Conservation (phyloP, 2,888 invertebrate species). For the Tenthredo distinguenda region DNA sequence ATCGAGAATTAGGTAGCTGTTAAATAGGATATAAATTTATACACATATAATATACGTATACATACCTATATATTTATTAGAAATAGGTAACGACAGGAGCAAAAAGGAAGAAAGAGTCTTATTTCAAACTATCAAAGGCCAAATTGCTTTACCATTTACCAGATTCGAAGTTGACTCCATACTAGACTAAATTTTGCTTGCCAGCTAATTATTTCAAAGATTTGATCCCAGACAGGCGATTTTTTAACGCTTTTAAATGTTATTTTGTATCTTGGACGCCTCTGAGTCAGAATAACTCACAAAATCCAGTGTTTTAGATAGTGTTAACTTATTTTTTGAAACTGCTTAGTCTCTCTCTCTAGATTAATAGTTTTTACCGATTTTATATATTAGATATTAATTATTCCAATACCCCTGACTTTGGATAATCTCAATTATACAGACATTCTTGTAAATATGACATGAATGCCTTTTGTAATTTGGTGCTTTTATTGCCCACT, state of each 20-base stretch:
- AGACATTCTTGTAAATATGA: neutral
- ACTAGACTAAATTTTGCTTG: neutral
- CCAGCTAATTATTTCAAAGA: neutral
- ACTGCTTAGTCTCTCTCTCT: neutral
- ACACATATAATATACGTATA: neutral
- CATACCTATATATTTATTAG: neutral
- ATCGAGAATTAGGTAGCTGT: conserved; percentile 28
- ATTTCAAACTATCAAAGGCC: neutral
- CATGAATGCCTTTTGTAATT: conserved; percentile 8
- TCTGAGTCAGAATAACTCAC: neutral
- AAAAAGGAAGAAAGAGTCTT: neutral
- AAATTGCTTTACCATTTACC: neutral
- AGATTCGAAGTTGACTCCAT: neutral
- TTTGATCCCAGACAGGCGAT: neutral
- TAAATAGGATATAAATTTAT: neutral
- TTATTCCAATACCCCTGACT: neutral
- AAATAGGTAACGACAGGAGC: neutral
- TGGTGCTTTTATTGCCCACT: conserved; percentile 30
- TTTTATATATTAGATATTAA: neutral
- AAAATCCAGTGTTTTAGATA: neutral
- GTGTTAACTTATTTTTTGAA: neutral
- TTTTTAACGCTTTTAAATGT: neutral
- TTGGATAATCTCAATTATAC: conserved; percentile 23
- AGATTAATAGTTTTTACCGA: neutral
- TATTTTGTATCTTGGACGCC: neutral